These are phyloP conservation scores for Chondrilla cf. caribensis DNA, from an alignment of 37 sponge, comb jelly and placozoan species.

Conservation along the genomic window DNA sequence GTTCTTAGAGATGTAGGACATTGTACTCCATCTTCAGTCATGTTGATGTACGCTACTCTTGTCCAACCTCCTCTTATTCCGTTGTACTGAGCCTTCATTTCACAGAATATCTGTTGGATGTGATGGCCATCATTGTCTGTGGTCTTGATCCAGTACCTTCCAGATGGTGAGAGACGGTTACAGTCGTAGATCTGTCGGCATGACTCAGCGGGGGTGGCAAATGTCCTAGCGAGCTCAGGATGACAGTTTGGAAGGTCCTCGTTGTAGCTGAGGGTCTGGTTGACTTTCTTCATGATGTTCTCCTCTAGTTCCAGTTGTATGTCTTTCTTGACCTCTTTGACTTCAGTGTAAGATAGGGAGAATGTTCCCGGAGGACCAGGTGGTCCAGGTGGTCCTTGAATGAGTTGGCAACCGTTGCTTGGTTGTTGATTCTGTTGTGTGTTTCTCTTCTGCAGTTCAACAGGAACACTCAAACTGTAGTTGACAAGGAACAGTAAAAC, in stretches of 20 bases:
- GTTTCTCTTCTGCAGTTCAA: neutral
- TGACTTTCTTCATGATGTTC: too few relatives aligned
- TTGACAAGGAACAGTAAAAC: neutral
- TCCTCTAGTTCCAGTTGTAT: too few relatives aligned
- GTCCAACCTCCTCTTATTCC: slow-evolving; percentile 19
- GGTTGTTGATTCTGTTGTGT: neutral
- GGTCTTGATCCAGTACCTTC: neutral
- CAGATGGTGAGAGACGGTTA: neutral
- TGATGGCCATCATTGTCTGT: neutral
- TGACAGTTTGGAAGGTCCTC: too few relatives aligned
- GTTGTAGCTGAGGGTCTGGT: too few relatives aligned
- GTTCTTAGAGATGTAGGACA: slow-evolving; percentile 9
- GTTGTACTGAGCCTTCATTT: neutral
- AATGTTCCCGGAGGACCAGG: neutral
- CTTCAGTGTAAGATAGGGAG: neutral
- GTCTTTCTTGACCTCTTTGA: neutral
- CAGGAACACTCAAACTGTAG: neutral
- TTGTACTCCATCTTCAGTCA: slow-evolving; percentile 12
- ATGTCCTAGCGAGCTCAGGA: neutral
- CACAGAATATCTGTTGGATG: neutral
- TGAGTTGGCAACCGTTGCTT: neutral
- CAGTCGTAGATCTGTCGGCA: neutral
- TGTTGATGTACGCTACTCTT: slow-evolving; percentile 33
- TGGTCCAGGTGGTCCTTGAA: slow-evolving; percentile 6
- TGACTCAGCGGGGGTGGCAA: neutral